A percentile compares a stretch with the other conserved stretches of the same genome.
Evolutionary conservation across 2,113 vertebrate species (phyloP).

Genomic region (Indicator maculatus): DNA sequence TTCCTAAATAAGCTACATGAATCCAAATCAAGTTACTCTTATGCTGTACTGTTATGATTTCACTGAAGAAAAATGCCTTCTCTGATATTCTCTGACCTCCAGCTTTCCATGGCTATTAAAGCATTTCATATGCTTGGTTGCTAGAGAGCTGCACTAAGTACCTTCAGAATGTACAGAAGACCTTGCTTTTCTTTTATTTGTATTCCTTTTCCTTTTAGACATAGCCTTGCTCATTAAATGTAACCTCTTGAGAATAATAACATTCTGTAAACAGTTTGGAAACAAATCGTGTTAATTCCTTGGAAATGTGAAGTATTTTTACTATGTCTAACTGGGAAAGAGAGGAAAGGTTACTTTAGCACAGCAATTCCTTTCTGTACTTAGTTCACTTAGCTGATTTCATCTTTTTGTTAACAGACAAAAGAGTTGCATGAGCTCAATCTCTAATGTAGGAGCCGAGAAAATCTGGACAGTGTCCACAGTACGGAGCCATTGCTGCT

Average conservation of each 20-base stretch:
- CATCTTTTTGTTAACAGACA: background rate
- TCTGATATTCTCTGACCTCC: background rate
- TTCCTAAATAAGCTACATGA: background rate
- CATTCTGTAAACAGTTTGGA: background rate
- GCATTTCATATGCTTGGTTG: slow-evolving; percentile 12
- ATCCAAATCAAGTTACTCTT: background rate
- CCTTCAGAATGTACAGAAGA: background rate
- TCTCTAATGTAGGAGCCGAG: background rate
- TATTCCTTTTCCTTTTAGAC: background rate
- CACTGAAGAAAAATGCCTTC: slow-evolving; percentile 7
- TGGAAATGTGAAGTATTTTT: background rate
- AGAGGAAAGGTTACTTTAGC: background rate
- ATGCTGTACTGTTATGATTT: background rate
- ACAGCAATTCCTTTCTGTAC: background rate
- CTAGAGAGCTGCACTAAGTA: background rate
- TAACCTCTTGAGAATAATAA: background rate
- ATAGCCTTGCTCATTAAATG: background rate
- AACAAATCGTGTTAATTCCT: background rate
- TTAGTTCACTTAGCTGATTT: background rate
- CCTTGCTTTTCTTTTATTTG: background rate
- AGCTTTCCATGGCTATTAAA: background rate
- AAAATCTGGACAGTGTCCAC: background rate
- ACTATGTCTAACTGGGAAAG: background rate
- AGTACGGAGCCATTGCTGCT: background rate
- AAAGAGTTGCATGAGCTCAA: background rate